phyloP scores from a whole-genome alignment of 2,888 invertebrate species.

The Hartigia nigra region DNA sequence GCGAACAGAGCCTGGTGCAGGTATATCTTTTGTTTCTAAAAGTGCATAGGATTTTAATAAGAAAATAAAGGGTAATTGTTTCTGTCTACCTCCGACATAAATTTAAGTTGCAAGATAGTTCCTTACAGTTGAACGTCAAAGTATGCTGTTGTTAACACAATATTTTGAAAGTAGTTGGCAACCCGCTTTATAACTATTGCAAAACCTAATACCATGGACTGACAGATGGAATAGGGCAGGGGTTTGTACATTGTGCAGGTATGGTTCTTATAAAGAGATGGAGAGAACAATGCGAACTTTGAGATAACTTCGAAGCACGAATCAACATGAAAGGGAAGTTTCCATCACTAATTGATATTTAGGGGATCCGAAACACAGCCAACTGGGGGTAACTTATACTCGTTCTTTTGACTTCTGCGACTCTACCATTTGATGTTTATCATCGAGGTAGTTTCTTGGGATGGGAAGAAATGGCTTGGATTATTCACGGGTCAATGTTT shows the following conservation, averaged over 20 bases:
- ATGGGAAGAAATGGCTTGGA: constrained; percentile 46
- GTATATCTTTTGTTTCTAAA: too few species aligned
- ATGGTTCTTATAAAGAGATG: neutral
- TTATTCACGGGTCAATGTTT: constrained; percentile 51
- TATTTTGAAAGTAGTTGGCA: constrained; percentile 51
- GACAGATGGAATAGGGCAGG: constrained; percentile 32
- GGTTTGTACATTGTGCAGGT: constrained; percentile 1
- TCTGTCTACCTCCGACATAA: neutral
- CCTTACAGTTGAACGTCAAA: neutral
- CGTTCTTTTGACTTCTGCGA: constrained; percentile 33
- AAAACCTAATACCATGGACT: constrained; percentile 41
- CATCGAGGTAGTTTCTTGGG: constrained; percentile 41
- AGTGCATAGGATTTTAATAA: neutral
- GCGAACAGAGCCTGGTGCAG: too few species aligned
- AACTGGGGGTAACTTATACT: constrained; percentile 35
- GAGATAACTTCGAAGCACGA: constrained; percentile 59
- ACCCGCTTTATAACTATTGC: constrained; percentile 50
- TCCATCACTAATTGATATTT: constrained; percentile 64
- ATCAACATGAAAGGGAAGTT: constrained; percentile 65
- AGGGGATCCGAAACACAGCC: constrained; percentile 62
- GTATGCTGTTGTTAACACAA: constrained; percentile 34
- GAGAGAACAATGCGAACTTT: constrained; percentile 61
- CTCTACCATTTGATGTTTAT: constrained; percentile 55
- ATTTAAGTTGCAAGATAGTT: constrained; percentile 12
- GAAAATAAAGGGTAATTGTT: too few species aligned